phyloP scores from a whole-genome alignment of 1,140 invertebrate genomes.

The Scaptomyza montana region DNA sequence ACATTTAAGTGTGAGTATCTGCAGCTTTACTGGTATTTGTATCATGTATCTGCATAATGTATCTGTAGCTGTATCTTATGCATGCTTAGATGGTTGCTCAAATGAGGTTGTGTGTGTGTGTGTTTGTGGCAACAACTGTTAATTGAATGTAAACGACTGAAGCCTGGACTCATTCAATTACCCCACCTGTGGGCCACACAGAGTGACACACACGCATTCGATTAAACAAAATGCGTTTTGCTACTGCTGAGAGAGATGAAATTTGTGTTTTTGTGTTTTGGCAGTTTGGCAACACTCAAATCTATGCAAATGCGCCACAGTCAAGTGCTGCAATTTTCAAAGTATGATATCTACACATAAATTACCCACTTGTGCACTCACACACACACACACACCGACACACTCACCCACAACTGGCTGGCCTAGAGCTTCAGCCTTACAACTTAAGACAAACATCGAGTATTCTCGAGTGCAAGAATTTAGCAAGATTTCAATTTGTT shows the following conservation, averaged over 20 bases:
- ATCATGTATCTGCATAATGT: conserved; percentile 1
- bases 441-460: conserved; percentile 57
- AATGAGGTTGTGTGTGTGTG: conserved; percentile 15
- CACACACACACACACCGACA: conserved; percentile 16
- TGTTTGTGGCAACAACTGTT: conserved; percentile 61
- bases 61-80: conserved; percentile 50
- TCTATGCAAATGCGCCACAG: conserved; percentile 42
- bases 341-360: conserved; percentile 40
- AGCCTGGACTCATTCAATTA: conserved; percentile 68
- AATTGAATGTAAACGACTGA: conserved; percentile 77
- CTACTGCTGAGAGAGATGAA: conserved; percentile 26
- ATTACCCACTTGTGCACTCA: conserved; percentile 41
- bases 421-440: conserved; percentile 29
- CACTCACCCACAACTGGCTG: conserved; percentile 22
- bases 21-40: background rate
- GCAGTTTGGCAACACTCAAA: conserved; percentile 33
- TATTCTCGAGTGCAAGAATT: conserved; percentile 52
- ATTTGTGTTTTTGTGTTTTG: conserved; percentile 29
- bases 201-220: conserved; percentile 17
- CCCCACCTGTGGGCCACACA: conserved; percentile 55
- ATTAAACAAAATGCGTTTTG: conserved; percentile 49
- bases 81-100: conserved; percentile 33
- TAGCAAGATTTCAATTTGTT: conserved; percentile 77
- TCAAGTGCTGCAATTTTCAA: conserved; percentile 41
- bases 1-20: conserved; percentile 13